Evolutionary conservation across 2,888 invertebrate genomes (phyloP).

Genomic region (Cheilosia soror): DNA sequence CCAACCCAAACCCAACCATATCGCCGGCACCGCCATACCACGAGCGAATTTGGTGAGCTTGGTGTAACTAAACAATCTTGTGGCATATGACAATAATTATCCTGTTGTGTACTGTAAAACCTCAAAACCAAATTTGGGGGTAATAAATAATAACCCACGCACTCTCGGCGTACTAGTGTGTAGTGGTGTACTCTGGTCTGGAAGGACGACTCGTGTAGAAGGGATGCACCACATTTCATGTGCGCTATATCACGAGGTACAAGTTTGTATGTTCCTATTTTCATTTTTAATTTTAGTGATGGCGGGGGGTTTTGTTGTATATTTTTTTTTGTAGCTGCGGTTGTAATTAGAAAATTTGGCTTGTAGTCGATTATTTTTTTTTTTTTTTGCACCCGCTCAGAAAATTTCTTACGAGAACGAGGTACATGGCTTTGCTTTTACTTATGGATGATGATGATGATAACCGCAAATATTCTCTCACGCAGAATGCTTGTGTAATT

Average conservation of each 20-base stretch:
- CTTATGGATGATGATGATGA: background rate
- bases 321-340: background rate
- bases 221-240: slow-evolving; percentile 23
- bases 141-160: slow-evolving; percentile 36
- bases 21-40: background rate
- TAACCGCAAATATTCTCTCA: slow-evolving; percentile 30
- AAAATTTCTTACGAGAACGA: slow-evolving; percentile 4
- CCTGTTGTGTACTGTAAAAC: slow-evolving; percentile 49
- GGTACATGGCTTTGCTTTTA: slow-evolving; percentile 65
- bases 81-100: slow-evolving; percentile 63
- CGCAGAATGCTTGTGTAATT: slow-evolving; percentile 3
- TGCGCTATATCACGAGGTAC: slow-evolving; percentile 14
- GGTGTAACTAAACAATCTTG: slow-evolving; percentile 36
- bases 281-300: slow-evolving; percentile 11
- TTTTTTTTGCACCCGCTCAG: background rate
- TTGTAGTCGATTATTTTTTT: slow-evolving; percentile 18
- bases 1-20: no score
- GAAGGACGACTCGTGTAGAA: background rate
- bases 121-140: slow-evolving; percentile 48
- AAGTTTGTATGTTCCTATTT: background rate
- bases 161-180: background rate
- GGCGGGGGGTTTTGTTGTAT: slow-evolving; percentile 15
- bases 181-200: background rate
- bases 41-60: background rate
- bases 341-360: slow-evolving; percentile 55